These are phyloP conservation scores for Cydia strobilella DNA, from an alignment of 1,140 invertebrate genomes.

Conservation along the genomic window DNA sequence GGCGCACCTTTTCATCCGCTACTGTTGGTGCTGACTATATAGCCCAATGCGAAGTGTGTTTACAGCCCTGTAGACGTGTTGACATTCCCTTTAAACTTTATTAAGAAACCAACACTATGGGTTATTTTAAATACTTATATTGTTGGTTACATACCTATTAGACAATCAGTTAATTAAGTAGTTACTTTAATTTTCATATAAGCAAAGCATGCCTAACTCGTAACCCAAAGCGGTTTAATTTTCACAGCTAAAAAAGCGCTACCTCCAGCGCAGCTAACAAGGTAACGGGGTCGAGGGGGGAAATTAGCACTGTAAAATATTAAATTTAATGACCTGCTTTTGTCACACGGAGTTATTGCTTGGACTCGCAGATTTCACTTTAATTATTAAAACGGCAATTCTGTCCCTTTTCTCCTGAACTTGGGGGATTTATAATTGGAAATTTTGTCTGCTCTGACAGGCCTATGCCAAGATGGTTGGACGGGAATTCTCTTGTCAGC, in stretches of 20 bases:
- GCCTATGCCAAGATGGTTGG: background rate
- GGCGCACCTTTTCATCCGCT: too few relatives aligned
- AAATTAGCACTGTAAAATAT: slow-evolving; percentile 48
- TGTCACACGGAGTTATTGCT: slow-evolving; percentile 38
- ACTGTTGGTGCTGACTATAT: too few relatives aligned
- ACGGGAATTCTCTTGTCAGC: slow-evolving; percentile 4
- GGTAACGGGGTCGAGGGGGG: slow-evolving; percentile 43
- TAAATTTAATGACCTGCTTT: slow-evolving; percentile 50
- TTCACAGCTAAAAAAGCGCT: slow-evolving; percentile 1
- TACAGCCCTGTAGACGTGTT: too few relatives aligned
- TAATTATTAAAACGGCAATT: slow-evolving; percentile 51
- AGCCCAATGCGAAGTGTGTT: too few relatives aligned
- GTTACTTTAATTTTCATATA: background rate
- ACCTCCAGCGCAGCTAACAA: background rate
- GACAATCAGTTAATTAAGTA: background rate
- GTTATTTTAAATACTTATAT: too few relatives aligned
- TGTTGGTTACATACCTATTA: background rate
- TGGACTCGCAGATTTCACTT: slow-evolving; percentile 31
- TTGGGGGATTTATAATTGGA: slow-evolving; percentile 26
- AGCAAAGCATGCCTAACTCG: background rate
- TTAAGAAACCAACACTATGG: too few relatives aligned
- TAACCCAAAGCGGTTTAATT: background rate
- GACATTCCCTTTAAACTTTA: too few relatives aligned
- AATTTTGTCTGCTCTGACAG: slow-evolving; percentile 23
- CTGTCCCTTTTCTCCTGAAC: slow-evolving; percentile 16